Conservation (phyloP, 2,888 invertebrate species). For the Xestia xanthographa region DNA sequence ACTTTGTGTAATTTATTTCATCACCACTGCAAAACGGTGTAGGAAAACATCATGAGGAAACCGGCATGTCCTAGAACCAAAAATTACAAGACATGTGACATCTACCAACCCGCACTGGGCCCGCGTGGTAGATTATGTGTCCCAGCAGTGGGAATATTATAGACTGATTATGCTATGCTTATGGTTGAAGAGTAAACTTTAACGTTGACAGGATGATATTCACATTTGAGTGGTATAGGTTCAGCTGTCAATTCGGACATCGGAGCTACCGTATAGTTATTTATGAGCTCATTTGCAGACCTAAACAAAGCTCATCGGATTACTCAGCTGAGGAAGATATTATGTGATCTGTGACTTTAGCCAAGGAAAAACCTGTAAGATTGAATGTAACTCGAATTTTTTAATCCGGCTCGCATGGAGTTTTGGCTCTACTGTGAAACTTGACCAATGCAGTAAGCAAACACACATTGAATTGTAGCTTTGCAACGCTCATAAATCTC, state of each 20-base stretch:
- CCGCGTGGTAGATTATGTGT: too few relatives aligned
- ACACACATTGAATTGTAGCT: background rate
- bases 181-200: background rate
- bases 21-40: too few relatives aligned
- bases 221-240: background rate
- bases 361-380: background rate
- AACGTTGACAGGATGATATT: background rate
- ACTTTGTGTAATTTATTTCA: too few relatives aligned
- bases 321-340: too few relatives aligned
- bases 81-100: too few relatives aligned
- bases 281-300: background rate
- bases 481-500: constrained; percentile 8
- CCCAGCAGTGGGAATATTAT: too few relatives aligned
- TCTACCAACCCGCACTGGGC: too few relatives aligned
- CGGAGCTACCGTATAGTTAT: background rate
- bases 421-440: background rate
- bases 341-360: background rate
- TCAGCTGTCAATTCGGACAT: background rate
- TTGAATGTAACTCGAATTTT: background rate
- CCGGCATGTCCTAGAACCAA: too few relatives aligned
- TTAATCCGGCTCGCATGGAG: background rate
- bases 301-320: background rate
- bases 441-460: background rate
- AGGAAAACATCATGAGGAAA: too few relatives aligned
- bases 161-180: too few relatives aligned